These are phyloP conservation scores for Stegodyphus mimosarum DNA, from an alignment of 1,140 invertebrate genomes.

Conservation along the genomic window DNA sequence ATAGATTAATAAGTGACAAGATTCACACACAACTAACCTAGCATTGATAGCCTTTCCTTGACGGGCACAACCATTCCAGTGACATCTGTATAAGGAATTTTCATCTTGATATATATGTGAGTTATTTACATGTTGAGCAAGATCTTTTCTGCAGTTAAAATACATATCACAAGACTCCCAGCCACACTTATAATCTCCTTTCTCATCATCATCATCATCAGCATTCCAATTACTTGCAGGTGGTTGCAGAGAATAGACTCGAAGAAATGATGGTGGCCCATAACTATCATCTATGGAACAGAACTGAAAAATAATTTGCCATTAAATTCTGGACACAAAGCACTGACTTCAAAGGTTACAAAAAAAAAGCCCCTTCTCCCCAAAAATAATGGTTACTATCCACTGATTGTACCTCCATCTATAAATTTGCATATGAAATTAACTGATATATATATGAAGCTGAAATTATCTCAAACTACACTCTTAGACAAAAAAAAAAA, in stretches of 20 bases:
- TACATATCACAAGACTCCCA: slow-evolving; percentile 50
- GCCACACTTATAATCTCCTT: slow-evolving; percentile 54
- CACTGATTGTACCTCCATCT: too few species aligned
- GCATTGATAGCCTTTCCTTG: slow-evolving; percentile 98
- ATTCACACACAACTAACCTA: background rate
- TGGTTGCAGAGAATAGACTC: slow-evolving; percentile 47
- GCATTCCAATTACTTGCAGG: slow-evolving; percentile 1
- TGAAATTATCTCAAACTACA: too few species aligned
- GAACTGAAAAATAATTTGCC: slow-evolving; percentile 12
- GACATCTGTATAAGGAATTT: slow-evolving; percentile 72
- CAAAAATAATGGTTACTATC: too few species aligned
- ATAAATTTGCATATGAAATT: too few species aligned
- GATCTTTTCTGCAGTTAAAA: slow-evolving; percentile 51
- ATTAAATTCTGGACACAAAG: too few species aligned
- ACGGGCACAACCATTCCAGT: slow-evolving; percentile 94
- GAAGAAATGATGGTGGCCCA: slow-evolving; percentile 55
- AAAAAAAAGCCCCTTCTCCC: too few species aligned
- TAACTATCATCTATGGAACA: slow-evolving; percentile 50
- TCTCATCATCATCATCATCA: slow-evolving; percentile 53
- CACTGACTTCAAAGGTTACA: too few species aligned
- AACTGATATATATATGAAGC: too few species aligned
- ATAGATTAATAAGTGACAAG: too few species aligned
- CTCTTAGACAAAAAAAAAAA: too few species aligned
- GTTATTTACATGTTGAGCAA: slow-evolving; percentile 56
- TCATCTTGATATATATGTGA: slow-evolving; percentile 53